Evolutionary conservation across 2,797 vertebrate genomes (phyloP).

Genomic region (Cynodonichthys magdalenae): DNA sequence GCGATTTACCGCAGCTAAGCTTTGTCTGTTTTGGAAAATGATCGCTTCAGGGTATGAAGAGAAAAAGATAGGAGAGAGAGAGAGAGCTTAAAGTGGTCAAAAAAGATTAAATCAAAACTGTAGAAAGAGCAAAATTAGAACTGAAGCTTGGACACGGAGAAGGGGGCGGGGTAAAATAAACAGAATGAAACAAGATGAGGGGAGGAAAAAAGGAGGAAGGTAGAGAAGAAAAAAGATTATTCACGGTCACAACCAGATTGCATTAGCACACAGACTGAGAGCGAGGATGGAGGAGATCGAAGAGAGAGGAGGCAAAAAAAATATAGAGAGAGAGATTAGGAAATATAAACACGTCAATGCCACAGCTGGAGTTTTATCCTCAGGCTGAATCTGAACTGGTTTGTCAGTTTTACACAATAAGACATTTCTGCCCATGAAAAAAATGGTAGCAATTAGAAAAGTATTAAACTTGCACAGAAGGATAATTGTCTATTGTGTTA

Average conservation of each 20-base stretch:
- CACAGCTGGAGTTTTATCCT: conserved; percentile 33
- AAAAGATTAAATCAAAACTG: conserved; percentile 53
- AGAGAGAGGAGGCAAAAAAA: conserved; percentile 1
- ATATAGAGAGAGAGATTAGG: conserved; percentile 1
- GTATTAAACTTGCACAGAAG: too few relatives aligned
- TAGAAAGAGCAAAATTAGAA: conserved; percentile 57
- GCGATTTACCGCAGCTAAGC: conserved; percentile 36
- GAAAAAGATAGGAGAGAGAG: background rate
- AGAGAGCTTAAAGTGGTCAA: conserved; percentile 32
- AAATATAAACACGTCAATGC: conserved; percentile 18
- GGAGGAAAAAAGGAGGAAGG: conserved; percentile 18
- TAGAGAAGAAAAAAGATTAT: conserved; percentile 30
- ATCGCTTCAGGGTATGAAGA: conserved; percentile 18
- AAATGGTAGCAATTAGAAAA: too few relatives aligned
- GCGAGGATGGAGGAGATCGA: conserved; percentile 18
- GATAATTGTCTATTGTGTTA: too few relatives aligned
- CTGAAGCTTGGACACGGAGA: conserved; percentile 12
- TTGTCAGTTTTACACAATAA: background rate
- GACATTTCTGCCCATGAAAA: background rate
- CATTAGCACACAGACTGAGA: conserved; percentile 32
- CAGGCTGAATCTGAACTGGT: conserved; percentile 29
- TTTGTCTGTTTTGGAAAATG: conserved; percentile 7
- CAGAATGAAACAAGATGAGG: conserved; percentile 27
- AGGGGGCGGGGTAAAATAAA: conserved; percentile 37
- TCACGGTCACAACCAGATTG: conserved; percentile 57